Evolutionary conservation across 2,113 vertebrate species (phyloP), one percentile per base, ranked within the genome.

Genomic region (Mastomys natalensis): DNA sequence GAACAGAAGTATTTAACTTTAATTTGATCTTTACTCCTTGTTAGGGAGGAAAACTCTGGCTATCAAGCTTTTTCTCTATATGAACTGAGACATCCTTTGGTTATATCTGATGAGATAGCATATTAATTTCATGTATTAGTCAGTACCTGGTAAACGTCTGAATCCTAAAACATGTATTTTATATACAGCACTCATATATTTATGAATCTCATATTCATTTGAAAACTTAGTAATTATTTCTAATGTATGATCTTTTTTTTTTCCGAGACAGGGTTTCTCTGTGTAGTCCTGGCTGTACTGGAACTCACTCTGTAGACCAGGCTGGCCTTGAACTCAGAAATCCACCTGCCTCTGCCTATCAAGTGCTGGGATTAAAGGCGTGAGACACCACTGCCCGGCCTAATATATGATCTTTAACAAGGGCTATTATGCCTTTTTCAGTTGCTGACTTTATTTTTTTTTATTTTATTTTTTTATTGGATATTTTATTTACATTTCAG

Each of bases 101-200:
- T 85, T 89, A 40, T 72, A 92, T 95, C 60, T 95, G 72, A 76
- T 48, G 26, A 68, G 45, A 68, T 89, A 37, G 26, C 58, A 55
- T 94, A 81, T 94, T 90, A 85, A 92, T 74, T 95, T 95, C 55
- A 19, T 73, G 4, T 91, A 26, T 81, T 15, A 91, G 37, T 62
- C 19, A 91, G 37, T 62, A n/a, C 11, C 43, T 87, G 37, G 34
- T 73, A 91, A 91, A 78, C 24, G 89, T 91, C n/a, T 51, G 68
- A 73, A 73, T 93, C 51, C 74, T 91, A 37, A 74, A 76, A 31
- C 16, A 10, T 91, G 34, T 74, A 64, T 91, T 89, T 82, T 74
- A 24, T 48, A 62, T 73, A 73, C 2, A 72, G 26, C 60, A 76
- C 66, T 43, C 43, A 81, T 95, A 40, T 89, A 77, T 94, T 90